These are phyloP conservation scores for Coregonus ussuriensis DNA, from an alignment of 2,797 vertebrate species.

Conservation along the genomic window DNA sequence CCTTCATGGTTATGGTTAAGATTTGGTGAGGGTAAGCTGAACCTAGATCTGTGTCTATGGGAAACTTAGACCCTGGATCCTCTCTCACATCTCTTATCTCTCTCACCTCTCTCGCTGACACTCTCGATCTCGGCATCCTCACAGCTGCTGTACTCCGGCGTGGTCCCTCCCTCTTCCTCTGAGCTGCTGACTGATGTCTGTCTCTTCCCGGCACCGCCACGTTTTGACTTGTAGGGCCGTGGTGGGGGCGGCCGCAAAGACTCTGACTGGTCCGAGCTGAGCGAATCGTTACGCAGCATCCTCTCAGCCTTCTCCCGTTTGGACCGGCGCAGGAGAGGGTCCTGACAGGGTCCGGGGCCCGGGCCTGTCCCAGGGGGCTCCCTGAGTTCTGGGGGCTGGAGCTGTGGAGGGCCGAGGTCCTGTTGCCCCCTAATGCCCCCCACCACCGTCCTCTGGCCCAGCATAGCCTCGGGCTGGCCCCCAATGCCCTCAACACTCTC, in stretches of 20 bases:
- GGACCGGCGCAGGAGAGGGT: slow-evolving; percentile 82
- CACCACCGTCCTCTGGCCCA: slow-evolving; percentile 63
- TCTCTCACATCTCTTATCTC: neutral
- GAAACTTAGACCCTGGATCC: neutral
- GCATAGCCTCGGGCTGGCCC: neutral
- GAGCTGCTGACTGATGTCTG: slow-evolving; percentile 98
- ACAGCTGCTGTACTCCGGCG: slow-evolving; percentile 97
- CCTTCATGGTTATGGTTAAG: neutral
- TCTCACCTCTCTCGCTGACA: slow-evolving; percentile 94
- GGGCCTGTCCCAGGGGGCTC: slow-evolving; percentile 81
- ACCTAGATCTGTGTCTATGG: neutral
- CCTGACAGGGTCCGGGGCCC: slow-evolving; percentile 74
- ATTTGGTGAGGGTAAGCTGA: neutral
- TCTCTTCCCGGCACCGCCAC: slow-evolving; percentile 83
- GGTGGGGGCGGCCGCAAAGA: slow-evolving; percentile 92
- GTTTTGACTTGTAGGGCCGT: slow-evolving; percentile 91
- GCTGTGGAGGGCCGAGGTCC: slow-evolving; percentile 68
- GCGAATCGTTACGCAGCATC: slow-evolving; percentile 96
- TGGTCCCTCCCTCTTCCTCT: slow-evolving; percentile 95
- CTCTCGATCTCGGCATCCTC: slow-evolving; percentile 98
- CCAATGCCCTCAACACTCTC: slow-evolving; percentile 25
- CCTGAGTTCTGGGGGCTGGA: slow-evolving; percentile 83
- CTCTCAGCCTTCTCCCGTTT: slow-evolving; percentile 95
- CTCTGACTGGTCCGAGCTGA: slow-evolving; percentile 97
- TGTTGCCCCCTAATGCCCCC: slow-evolving; percentile 58